A percentile compares a stretch with the other conserved stretches of the same genome.
Evolutionary conservation across 2,113 vertebrate genomes (phyloP).

Genomic region (Charadrius vociferus): DNA sequence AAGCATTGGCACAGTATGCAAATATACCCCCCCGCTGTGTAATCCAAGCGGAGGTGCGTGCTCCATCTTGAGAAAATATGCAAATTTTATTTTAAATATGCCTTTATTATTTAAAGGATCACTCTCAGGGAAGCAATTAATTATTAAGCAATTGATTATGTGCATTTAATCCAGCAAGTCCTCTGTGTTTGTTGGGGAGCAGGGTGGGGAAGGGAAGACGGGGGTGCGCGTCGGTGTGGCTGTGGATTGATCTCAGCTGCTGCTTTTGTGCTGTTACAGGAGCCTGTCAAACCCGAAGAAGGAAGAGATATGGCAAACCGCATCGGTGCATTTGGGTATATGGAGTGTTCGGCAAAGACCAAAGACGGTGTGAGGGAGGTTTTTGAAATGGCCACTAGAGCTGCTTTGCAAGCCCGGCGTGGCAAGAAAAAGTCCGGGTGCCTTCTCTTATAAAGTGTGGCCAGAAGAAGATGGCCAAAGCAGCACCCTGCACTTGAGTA

Average conservation of each 20-base stretch:
- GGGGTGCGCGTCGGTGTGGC: fast-evolving
- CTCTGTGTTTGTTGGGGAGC: background rate
- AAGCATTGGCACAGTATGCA: fast-evolving
- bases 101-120: background rate
- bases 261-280: conserved; percentile 59
- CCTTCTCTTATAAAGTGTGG: conserved; percentile 82
- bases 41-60: background rate
- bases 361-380: conserved; percentile 87
- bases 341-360: conserved; percentile 88
- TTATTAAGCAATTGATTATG: background rate
- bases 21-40: fast-evolving
- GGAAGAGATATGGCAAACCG: conserved; percentile 85
- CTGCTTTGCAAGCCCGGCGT: conserved; percentile 84
- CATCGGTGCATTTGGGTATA: conserved; percentile 84
- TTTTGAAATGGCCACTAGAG: conserved; percentile 87
- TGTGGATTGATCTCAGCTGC: background rate
- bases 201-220: background rate
- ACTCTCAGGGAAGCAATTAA: background rate
- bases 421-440: conserved; percentile 85
- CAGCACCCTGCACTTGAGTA: conserved; percentile 78
- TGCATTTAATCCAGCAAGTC: background rate
- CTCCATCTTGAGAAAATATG: background rate
- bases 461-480: conserved; percentile 75
- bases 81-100: background rate
- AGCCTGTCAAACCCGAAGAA: conserved; percentile 84